Evolutionary conservation across 2,888 invertebrate genomes (phyloP).

Genomic region (Cactoblastis cactorum): DNA sequence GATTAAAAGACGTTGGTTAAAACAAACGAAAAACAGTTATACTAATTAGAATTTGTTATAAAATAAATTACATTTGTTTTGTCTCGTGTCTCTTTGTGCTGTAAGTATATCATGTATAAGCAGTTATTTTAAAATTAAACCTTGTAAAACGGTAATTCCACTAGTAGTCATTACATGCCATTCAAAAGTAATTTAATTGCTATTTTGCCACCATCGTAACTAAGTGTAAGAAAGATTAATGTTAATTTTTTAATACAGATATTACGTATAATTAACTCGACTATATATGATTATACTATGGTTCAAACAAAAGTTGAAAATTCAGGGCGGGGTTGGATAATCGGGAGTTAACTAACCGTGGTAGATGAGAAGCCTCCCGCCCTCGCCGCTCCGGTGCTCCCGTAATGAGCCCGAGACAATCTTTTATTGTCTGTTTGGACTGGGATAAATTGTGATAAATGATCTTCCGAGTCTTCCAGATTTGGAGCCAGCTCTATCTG

Average conservation of each 20-base stretch:
- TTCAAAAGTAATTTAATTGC: too few species aligned
- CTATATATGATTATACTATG: background rate
- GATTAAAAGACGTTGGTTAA: too few species aligned
- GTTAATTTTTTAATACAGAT: background rate
- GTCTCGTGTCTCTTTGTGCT: too few species aligned
- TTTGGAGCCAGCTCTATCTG: conserved; percentile 51
- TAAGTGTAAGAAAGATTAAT: background rate
- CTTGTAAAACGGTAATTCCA: too few species aligned
- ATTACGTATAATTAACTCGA: background rate
- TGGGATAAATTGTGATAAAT: conserved; percentile 72
- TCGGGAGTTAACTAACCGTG: conserved; percentile 54
- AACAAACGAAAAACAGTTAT: too few species aligned
- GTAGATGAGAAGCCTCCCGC: conserved; percentile 24
- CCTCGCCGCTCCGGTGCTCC: conserved; percentile 40
- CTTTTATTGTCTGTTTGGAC: conserved; percentile 66
- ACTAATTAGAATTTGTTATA: too few species aligned
- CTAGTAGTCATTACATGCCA: too few species aligned
- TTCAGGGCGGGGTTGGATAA: conserved; percentile 29
- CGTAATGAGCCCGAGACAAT: conserved; percentile 63
- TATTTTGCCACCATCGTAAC: background rate
- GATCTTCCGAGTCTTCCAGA: conserved; percentile 53
- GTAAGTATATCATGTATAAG: too few species aligned
- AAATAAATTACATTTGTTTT: too few species aligned
- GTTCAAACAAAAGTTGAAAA: conserved; percentile 29
- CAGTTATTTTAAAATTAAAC: too few species aligned